These are phyloP conservation scores for Haemorhous mexicanus DNA, from an alignment of 2,113 vertebrate species.

Conservation along the genomic window DNA sequence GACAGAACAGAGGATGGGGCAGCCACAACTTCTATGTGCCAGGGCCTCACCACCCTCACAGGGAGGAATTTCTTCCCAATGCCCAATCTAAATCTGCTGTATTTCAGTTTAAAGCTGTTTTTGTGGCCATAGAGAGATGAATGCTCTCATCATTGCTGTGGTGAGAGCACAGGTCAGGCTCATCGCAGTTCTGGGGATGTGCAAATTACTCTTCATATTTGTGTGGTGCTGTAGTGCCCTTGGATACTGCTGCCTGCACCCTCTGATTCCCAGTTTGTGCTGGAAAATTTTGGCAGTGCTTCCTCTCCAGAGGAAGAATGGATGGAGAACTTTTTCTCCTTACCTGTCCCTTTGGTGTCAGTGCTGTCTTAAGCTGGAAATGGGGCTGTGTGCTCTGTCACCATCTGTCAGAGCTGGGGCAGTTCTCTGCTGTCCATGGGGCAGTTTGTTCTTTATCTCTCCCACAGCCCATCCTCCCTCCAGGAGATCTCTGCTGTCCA, in stretches of 20 bases:
- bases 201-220: background rate
- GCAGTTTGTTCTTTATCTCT: background rate
- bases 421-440: background rate
- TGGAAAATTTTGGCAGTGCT: background rate
- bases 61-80: background rate
- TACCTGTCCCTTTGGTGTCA: background rate
- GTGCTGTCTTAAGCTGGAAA: background rate
- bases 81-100: background rate
- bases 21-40: background rate
- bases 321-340: background rate
- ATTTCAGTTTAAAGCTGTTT: background rate
- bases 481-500: too few species aligned
- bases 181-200: background rate
- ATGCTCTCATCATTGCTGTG: background rate
- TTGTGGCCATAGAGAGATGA: background rate
- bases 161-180: background rate
- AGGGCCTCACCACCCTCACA: background rate
- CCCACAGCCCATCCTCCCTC: too few species aligned
- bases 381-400: accelerated
- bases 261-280: background rate
- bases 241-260: background rate
- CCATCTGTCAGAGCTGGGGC: background rate
- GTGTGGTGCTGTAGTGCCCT: background rate
- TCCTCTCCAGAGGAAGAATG: background rate
- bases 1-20: background rate